Evolutionary conservation across 2,888 invertebrate genomes (phyloP).

Genomic region (Sphaerophoria taeniata): DNA sequence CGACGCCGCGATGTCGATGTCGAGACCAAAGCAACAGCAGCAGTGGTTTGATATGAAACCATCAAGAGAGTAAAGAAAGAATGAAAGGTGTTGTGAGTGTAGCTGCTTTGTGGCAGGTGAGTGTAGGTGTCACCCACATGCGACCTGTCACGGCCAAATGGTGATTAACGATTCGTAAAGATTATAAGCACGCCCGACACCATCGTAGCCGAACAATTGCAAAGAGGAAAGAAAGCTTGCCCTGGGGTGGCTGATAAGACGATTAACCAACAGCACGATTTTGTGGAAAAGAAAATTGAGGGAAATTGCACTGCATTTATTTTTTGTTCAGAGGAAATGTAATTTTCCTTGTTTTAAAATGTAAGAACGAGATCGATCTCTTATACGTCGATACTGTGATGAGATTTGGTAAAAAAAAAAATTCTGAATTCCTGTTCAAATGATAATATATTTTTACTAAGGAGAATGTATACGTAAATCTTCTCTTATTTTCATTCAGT

Average conservation of each 20-base stretch:
- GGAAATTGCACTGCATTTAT: not conserved
- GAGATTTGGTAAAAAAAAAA: no score
- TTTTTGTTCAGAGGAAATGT: not conserved
- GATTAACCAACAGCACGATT: not conserved
- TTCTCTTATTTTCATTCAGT: no score
- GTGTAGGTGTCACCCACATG: slow-evolving; percentile 63
- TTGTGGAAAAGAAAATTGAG: slow-evolving; percentile 1
- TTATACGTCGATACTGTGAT: no score
- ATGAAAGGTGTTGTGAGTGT: not conserved
- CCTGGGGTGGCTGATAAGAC: not conserved
- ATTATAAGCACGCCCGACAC: slow-evolving; percentile 22
- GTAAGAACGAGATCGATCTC: not conserved
- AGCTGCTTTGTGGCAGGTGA: slow-evolving; percentile 47
- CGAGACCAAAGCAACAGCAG: not conserved
- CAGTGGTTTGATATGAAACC: not conserved
- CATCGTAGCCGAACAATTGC: not conserved
- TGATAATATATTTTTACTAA: no score
- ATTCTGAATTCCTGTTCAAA: no score
- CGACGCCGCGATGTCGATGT: not conserved
- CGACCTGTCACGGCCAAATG: slow-evolving; percentile 56
- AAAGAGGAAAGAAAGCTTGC: not conserved
- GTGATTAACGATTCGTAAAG: slow-evolving; percentile 58
- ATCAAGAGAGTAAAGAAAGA: not conserved
- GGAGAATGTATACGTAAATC: no score
- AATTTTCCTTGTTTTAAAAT: not conserved